These are phyloP conservation scores for Magallana ariakensis DNA, from an alignment of 1,140 invertebrate genomes.

Conservation along the genomic window DNA sequence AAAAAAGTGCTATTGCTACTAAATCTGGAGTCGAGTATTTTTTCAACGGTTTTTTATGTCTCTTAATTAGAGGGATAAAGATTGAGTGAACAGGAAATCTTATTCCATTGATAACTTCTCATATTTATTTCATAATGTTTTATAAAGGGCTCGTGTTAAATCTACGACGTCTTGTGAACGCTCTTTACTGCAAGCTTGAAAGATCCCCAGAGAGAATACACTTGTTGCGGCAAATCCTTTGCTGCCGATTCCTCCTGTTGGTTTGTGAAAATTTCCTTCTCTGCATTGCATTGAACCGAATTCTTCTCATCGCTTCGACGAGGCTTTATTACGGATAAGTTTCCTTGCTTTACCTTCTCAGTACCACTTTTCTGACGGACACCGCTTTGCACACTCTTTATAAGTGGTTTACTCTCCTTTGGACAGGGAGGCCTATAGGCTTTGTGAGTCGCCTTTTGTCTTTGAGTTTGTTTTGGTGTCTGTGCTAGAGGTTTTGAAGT, in stretches of 20 bases:
- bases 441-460: background rate
- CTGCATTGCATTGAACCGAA: background rate
- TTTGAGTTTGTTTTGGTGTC: background rate
- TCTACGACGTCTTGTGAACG: background rate
- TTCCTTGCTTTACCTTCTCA: background rate
- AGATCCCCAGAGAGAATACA: constrained; percentile 11
- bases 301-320: background rate
- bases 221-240: background rate
- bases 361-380: background rate
- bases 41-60: background rate
- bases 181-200: background rate
- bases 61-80: background rate
- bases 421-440: background rate
- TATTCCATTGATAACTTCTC: too few species aligned
- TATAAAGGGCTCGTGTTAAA: background rate
- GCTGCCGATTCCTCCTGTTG: background rate
- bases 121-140: too few species aligned
- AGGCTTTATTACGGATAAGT: background rate
- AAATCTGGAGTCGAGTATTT: background rate
- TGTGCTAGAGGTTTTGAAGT: background rate
- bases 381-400: background rate
- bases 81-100: background rate
- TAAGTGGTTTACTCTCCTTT: background rate
- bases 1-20: too few species aligned
- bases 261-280: background rate